phyloP scores from a whole-genome alignment of 1,140 invertebrate species.

The Neuroterus valhalla region DNA sequence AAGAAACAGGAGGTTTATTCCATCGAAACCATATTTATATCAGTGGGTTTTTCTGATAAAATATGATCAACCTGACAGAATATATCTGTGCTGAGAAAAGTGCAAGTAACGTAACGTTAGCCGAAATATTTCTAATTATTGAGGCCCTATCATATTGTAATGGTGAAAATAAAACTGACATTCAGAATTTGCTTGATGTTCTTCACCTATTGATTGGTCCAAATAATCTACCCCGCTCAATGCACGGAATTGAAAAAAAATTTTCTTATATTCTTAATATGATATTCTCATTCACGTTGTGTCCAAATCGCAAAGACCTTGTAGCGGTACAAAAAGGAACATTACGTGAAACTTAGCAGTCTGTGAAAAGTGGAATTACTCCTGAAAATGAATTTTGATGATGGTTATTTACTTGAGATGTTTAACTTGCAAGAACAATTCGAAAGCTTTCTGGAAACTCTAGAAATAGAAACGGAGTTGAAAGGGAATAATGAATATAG shows the following conservation, averaged over 20 bases:
- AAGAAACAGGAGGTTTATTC: no score
- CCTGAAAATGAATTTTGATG: neutral
- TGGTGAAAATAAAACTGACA: neutral
- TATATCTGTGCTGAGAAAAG: no score
- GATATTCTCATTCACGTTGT: neutral
- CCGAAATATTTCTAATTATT: neutral
- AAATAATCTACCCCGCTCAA: neutral
- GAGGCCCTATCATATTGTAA: neutral
- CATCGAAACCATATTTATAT: no score
- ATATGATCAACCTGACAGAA: no score
- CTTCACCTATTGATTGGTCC: neutral
- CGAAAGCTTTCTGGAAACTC: neutral
- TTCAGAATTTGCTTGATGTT: constrained; percentile 2
- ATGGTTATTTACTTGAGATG: neutral
- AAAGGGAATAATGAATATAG: neutral
- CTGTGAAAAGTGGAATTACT: no score
- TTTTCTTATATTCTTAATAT: neutral
- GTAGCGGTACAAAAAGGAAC: no score
- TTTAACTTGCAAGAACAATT: neutral
- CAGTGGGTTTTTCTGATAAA: no score
- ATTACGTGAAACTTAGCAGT: no score
- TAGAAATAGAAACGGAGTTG: neutral
- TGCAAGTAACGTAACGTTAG: neutral
- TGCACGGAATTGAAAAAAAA: neutral
- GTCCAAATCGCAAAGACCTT: no score